phyloP scores from a whole-genome alignment of 2,113 vertebrate species.

The Sinocyclocheilus anophthalmus region DNA sequence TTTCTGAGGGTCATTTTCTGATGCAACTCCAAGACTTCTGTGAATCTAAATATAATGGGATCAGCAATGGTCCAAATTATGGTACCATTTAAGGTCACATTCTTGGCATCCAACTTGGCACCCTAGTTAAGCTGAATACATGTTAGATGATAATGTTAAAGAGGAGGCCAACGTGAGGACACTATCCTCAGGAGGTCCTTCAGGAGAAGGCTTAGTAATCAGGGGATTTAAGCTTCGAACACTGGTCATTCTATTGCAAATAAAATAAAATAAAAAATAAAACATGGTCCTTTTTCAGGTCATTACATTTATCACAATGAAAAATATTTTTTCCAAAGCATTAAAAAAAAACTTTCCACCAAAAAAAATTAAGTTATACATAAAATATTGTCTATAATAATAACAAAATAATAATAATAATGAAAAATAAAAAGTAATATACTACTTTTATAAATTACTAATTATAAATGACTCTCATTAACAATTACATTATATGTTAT shows the following conservation, averaged over 20 bases:
- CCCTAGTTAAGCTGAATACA: slow-evolving; percentile 15
- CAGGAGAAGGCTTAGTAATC: not conserved
- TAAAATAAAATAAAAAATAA: not conserved
- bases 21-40: slow-evolving; percentile 50
- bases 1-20: slow-evolving; percentile 56
- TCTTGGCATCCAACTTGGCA: slow-evolving; percentile 31
- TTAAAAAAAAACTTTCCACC: too few species aligned
- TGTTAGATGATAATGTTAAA: slow-evolving; percentile 28
- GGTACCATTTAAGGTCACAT: slow-evolving; percentile 36
- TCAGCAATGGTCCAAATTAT: slow-evolving; percentile 30
- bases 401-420: too few species aligned
- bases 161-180: slow-evolving; percentile 22
- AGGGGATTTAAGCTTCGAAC: not conserved
- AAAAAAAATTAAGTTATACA: too few species aligned
- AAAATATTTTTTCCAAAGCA: too few species aligned
- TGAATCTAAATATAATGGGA: slow-evolving; percentile 30
- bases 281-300: not conserved
- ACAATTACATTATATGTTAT: not conserved
- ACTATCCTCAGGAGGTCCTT: slow-evolving; percentile 8
- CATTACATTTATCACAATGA: too few species aligned
- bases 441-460: too few species aligned
- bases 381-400: too few species aligned
- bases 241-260: not conserved
- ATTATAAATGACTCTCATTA: not conserved
- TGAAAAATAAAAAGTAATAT: too few species aligned